Base-by-base conservation (phyloP, 2,113 vertebrate genomes). In the Morone chrysops region DNA sequence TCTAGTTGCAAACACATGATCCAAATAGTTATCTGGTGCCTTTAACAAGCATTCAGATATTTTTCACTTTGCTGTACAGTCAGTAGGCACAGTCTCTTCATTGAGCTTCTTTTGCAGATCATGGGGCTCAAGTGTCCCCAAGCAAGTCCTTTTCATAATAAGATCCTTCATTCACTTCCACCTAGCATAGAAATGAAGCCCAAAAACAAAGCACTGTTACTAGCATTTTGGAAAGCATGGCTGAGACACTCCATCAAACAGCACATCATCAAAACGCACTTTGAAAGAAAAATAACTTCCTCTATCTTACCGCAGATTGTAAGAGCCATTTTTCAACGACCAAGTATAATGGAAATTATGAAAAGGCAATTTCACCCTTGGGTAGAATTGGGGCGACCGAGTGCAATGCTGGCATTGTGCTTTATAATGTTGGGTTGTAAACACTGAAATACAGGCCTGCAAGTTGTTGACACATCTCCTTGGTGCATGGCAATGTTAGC, bases 281-380 rank as follows among this genome's bases (percentile, higher is more conserved):
- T 80, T 78, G 79, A 78, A 76, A 69, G 80, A 91, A 92, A 91
- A 87, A 90, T 79, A 81, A 90, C 87, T 87, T 85, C 85, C 74
- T 81, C 75, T 92, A 87, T 92, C 80, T 90, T 82, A 81, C 38
- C 11, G 31, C 74, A 75, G 75, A 94, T 93, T 83, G 75, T 70
- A 76, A 87, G 85, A 93, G 82, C 77, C 87, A 91, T 92, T 94
- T 93, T 93, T 92, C 91, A 91, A 85, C 89, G 70, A 88, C 68
- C 85, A 92, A 92, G 71, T 89, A 86, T 92, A 92, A 94, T 94
- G 92, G 84, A 95, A 93, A 94, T 94, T 93, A 95, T 91, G 77
- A 93, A 94, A 92, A 95, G 92, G 92, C 93, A 93, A 95, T 95
- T 95, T 95, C 94, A 95, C 92, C 93, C 92, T 92, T 93, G 92